A percentile compares a stretch with the other conserved stretches of the same genome.
Conservation (phyloP, 2,797 vertebrate species). For the Bovichtus variegatus region DNA sequence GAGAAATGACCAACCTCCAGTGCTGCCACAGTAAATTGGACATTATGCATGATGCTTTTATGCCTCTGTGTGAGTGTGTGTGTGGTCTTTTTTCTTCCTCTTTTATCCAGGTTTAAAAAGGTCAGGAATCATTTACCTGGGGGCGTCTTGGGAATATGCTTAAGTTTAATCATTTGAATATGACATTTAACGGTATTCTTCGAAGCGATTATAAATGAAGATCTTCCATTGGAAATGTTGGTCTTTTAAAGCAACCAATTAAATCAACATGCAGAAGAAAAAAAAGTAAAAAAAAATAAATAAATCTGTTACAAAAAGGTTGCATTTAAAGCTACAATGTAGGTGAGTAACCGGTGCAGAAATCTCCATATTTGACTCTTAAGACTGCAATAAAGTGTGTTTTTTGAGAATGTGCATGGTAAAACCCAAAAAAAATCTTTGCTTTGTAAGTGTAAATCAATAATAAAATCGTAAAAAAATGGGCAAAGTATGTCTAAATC, state of each 20-base stretch:
- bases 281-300: no score
- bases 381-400: not conserved
- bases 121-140: constrained; percentile 79
- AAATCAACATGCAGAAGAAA: constrained; percentile 39
- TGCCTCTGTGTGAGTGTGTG: constrained; percentile 74
- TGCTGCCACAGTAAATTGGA: constrained; percentile 97
- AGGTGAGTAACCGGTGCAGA: not conserved
- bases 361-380: not conserved
- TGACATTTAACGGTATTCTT: constrained; percentile 76
- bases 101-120: constrained; percentile 72
- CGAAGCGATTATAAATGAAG: constrained; percentile 62
- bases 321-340: constrained; percentile 5
- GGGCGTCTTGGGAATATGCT: constrained; percentile 65
- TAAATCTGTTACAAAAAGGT: constrained; percentile 25
- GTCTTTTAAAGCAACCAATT: constrained; percentile 68
- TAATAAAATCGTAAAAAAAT: not conserved
- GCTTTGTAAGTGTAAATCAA: not conserved
- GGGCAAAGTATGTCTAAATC: not conserved
- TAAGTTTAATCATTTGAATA: constrained; percentile 73
- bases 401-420: not conserved
- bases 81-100: constrained; percentile 18
- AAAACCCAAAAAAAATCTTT: not conserved
- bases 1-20: constrained; percentile 93
- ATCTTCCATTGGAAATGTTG: constrained; percentile 53
- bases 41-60: constrained; percentile 93